Conservation (phyloP, 2,888 invertebrate genomes). For the Oxytorus armatus region DNA sequence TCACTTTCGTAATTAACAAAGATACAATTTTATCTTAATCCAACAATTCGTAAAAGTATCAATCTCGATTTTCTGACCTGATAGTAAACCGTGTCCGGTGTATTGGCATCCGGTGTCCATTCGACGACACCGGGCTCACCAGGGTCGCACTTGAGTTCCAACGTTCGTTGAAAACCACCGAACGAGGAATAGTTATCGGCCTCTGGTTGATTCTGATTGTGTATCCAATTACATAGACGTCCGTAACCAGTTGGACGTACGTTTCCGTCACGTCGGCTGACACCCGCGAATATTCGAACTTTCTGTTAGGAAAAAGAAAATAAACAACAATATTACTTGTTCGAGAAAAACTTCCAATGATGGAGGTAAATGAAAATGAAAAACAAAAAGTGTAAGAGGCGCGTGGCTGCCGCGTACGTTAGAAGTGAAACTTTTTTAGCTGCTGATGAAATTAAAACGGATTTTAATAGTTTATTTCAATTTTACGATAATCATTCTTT, state of each 20-base stretch:
- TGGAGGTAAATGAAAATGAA: too few species aligned
- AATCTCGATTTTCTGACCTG: constrained; percentile 87
- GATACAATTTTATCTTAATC: too few species aligned
- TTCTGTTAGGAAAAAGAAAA: constrained; percentile 83
- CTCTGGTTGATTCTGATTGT: constrained; percentile 89
- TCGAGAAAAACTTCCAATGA: too few species aligned
- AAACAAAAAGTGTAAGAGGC: too few species aligned
- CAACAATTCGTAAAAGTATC: not conserved
- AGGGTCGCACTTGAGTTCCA: constrained; percentile 92
- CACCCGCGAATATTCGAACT: constrained; percentile 93
- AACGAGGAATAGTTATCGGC: constrained; percentile 95
- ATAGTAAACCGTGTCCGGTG: constrained; percentile 96
- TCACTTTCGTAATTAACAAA: too few species aligned
- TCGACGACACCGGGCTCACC: constrained; percentile 94
- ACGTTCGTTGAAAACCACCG: constrained; percentile 94
- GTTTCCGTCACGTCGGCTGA: constrained; percentile 89
- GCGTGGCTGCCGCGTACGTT: too few species aligned
- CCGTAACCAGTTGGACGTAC: constrained; percentile 92
- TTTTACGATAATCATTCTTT: too few species aligned
- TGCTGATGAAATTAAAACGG: too few species aligned
- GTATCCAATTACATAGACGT: constrained; percentile 95
- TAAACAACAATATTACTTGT: not conserved
- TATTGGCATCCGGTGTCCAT: constrained; percentile 94
- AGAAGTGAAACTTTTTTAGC: too few species aligned
- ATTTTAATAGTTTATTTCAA: too few species aligned